Percentiles rank a stretch among this genome's conserved stretches.
These are phyloP conservation scores for Athrips mouffetella DNA, from an alignment of 2,888 invertebrate genomes.

Conservation along the genomic window DNA sequence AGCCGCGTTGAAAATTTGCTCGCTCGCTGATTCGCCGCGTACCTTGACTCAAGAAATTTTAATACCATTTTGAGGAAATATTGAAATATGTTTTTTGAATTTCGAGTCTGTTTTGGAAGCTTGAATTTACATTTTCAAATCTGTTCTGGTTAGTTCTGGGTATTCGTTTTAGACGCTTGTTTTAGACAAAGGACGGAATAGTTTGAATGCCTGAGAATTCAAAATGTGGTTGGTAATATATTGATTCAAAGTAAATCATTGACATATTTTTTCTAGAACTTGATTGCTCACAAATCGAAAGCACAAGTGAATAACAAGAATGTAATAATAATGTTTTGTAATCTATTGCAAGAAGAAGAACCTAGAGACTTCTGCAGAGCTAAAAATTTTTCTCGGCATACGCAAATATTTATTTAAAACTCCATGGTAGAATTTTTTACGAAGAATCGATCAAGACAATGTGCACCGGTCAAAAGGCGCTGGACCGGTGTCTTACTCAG, in stretches of 20 bases:
- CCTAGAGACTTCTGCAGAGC: no score
- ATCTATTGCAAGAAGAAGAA: background rate
- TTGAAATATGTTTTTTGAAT: slow-evolving; percentile 11
- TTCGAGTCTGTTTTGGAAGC: slow-evolving; percentile 2
- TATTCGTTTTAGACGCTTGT: no score
- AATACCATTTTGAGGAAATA: slow-evolving; percentile 8
- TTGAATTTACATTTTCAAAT: background rate
- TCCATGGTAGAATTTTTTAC: background rate
- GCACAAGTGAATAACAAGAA: background rate
- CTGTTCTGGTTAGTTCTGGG: background rate
- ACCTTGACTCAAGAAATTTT: slow-evolving; percentile 10
- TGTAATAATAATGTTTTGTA: background rate
- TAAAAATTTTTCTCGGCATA: no score
- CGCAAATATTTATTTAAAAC: no score
- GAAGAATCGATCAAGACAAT: background rate
- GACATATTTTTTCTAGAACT: background rate
- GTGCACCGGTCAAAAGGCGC: no score
- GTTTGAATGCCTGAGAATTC: background rate
- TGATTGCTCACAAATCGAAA: background rate
- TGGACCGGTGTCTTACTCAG: no score
- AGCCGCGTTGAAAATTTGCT: slow-evolving; percentile 13
- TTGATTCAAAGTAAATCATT: no score
- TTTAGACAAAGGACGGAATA: no score
- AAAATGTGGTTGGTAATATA: no score
- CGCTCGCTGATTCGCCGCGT: slow-evolving; percentile 15